A percentile compares a stretch with the other conserved stretches of the same genome.
phyloP scores from a whole-genome alignment of 2,797 vertebrate species.

The Harpagifer antarcticus region DNA sequence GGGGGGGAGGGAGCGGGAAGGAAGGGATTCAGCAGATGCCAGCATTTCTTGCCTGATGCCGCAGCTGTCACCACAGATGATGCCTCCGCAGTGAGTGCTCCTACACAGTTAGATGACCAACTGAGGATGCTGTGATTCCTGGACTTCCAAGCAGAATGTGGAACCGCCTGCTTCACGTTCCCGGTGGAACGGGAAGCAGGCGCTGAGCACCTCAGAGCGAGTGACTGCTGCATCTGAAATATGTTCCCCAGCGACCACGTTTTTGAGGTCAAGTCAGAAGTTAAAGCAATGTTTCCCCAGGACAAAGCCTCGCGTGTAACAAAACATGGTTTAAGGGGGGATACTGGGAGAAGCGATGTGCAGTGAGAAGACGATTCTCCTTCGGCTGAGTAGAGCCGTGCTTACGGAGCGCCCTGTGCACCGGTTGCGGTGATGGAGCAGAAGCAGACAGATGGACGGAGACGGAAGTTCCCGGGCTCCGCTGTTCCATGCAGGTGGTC shows the following conservation, averaged over 20 bases:
- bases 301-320: constrained; percentile 23
- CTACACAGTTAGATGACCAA: constrained; percentile 49
- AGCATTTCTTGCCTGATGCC: constrained; percentile 69
- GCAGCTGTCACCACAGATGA: constrained; percentile 85
- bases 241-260: not conserved
- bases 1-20: not conserved
- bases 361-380: constrained; percentile 17
- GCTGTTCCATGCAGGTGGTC: constrained; percentile 72
- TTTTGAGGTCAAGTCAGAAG: not conserved
- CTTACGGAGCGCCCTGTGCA: constrained; percentile 40
- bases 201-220: constrained; percentile 48
- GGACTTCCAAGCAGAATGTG: constrained; percentile 44
- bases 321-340: constrained; percentile 24
- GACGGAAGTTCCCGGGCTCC: constrained; percentile 60
- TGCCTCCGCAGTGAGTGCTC: constrained; percentile 58
- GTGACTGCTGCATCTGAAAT: constrained; percentile 17
- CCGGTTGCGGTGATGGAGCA: constrained; percentile 44
- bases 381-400: constrained; percentile 53
- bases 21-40: constrained; percentile 76
- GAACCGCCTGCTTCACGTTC: constrained; percentile 10
- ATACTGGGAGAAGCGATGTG: not conserved
- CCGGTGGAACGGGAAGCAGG: constrained; percentile 23
- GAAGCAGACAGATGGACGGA: constrained; percentile 76
- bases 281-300: not conserved
- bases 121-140: constrained; percentile 57